A percentile compares a stretch with the other conserved stretches of the same genome.
These are phyloP conservation scores for Isichthys henryi DNA, from an alignment of 2,113 vertebrate species.

Conservation along the genomic window DNA sequence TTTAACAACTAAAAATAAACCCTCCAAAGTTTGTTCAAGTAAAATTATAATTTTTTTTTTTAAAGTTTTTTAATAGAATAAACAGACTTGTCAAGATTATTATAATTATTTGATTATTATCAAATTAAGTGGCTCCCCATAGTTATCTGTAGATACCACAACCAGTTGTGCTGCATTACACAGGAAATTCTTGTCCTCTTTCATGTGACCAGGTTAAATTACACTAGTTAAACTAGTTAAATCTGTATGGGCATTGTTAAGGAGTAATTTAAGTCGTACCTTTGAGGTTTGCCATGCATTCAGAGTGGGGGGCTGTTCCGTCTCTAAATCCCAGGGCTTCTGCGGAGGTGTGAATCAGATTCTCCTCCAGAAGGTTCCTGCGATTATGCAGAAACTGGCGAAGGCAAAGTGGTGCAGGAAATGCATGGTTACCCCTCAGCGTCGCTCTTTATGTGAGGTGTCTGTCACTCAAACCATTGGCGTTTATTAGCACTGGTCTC, in stretches of 20 bases:
- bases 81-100: not conserved
- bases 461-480: not conserved
- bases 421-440: not conserved
- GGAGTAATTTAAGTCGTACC: conserved; percentile 35
- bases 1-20: conserved; percentile 56
- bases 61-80: not conserved
- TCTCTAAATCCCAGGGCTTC: conserved; percentile 38
- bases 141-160: not conserved
- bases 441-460: not conserved
- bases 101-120: not conserved
- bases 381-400: conserved; percentile 45
- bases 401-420: not conserved
- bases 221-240: not conserved
- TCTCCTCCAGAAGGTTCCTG: conserved; percentile 42
- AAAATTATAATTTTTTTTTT: conserved; percentile 30
- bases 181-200: not conserved
- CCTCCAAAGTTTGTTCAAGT: conserved; percentile 47
- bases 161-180: not conserved
- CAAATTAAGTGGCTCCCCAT: not conserved
- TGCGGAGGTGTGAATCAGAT: conserved; percentile 36
- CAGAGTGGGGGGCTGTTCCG: conserved; percentile 39
- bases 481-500: not conserved
- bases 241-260: not conserved
- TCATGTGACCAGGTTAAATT: not conserved
- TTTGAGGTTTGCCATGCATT: conserved; percentile 47